A percentile compares a stretch with the other conserved stretches of the same genome.
phyloP scores from a whole-genome alignment of 2,113 vertebrate species.

The Oncorhynchus keta region DNA sequence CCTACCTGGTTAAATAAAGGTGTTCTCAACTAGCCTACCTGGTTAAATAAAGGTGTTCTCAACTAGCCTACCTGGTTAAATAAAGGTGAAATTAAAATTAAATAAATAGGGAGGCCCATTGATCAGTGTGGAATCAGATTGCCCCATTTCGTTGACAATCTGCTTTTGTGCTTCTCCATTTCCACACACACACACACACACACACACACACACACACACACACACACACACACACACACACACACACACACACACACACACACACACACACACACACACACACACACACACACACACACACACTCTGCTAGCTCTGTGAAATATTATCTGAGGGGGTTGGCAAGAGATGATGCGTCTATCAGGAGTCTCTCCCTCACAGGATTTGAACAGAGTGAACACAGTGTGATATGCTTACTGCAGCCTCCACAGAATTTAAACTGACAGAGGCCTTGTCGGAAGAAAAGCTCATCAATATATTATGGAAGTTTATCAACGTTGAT shows the following conservation, averaged over 20 bases:
- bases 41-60: too few relatives aligned
- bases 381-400: not conserved
- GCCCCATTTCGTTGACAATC: too few relatives aligned
- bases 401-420: not conserved
- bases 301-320: not conserved
- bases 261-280: not conserved
- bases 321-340: not conserved
- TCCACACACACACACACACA: not conserved
- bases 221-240: too few relatives aligned
- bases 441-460: not conserved
- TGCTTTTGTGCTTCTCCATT: slow-evolving; percentile 37
- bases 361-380: not conserved
- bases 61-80: too few relatives aligned
- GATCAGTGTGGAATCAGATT: slow-evolving; percentile 46
- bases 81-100: too few relatives aligned
- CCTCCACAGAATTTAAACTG: not conserved
- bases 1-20: too few relatives aligned
- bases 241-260: not conserved
- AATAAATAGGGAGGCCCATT: slow-evolving; percentile 62
- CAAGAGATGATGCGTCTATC: too few relatives aligned
- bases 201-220: too few relatives aligned
- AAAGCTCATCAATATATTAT: not conserved
- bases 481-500: not conserved
- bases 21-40: too few relatives aligned
- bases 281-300: not conserved